Evolutionary conservation across 92 coral and sea anemone species (phyloP), one percentile per base, ranked within the genome.

Genomic region (Plumapathes pennacea): DNA sequence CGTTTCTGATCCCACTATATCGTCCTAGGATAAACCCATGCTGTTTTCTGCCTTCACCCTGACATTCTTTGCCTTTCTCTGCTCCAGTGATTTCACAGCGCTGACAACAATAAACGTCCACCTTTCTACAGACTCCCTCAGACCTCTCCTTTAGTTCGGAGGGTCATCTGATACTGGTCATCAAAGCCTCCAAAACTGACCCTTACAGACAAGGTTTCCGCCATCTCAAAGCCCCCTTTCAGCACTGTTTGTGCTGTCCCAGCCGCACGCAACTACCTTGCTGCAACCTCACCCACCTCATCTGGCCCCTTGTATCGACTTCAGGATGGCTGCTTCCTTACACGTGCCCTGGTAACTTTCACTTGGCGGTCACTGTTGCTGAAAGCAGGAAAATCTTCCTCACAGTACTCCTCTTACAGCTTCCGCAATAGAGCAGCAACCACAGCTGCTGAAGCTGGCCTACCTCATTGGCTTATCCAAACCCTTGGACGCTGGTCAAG

Each of bases 401-500:
- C 18, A 20, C 61, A 33, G 30, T 54, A 54, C 23, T 42, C 61
- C 13, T 54, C 61, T 17, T 46, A 54, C 45, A 54, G 61, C 19
- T 54, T 26, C 23, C 22, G 58, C 30, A 51, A 28, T 14, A 40
- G 58, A 24, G 58, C 58, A 11, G 39, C 58, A 28, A 51, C 58
- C 51, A 45, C 40, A 34, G 51, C 51, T 17, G 51, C 51, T 19
- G 51, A 45, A 45, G 51, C 3, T 10, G 51, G 51, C 56, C 38
- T 13, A 7, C 7, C 40, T 13, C 7, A 7, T 13, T 34, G 7
- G 9, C 9, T 13, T 30, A 32, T 54, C 29, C 61, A 54, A 33
- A 54, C 61, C 9, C 61, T 54, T 20, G 61, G 46, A 21, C 15
- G 61, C 18, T 54, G 61, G 61, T 32, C 42, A 31, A 32, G 61